Percentiles rank a stretch among this genome's conserved stretches.
Conservation (phyloP, 2,888 invertebrate genomes). For the Eupithecia subumbrata region DNA sequence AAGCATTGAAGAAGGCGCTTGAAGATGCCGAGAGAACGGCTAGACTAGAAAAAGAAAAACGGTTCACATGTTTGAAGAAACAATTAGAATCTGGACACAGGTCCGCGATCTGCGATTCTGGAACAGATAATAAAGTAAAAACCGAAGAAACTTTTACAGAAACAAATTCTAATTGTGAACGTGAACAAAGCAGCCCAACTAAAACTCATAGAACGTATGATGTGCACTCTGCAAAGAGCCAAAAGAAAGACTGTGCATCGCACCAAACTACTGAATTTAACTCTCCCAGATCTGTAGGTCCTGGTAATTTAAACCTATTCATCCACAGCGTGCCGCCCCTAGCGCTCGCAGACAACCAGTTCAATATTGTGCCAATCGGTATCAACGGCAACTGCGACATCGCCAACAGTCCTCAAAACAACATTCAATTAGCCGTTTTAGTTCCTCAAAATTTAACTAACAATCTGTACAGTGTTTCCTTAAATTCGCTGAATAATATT, state of each 20-base stretch:
- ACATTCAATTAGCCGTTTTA: constrained; percentile 85
- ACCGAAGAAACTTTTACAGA: constrained; percentile 55
- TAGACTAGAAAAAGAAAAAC: constrained; percentile 86
- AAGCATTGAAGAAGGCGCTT: constrained; percentile 90
- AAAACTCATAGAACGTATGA: constrained; percentile 77
- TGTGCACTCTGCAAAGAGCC: constrained; percentile 71
- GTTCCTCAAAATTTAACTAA: constrained; percentile 80
- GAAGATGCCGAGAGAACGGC: constrained; percentile 91
- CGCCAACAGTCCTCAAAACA: constrained; percentile 72
- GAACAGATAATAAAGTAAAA: constrained; percentile 55
- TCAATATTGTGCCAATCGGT: constrained; percentile 77
- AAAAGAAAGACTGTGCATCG: constrained; percentile 70
- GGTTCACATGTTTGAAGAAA: constrained; percentile 68
- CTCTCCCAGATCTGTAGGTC: constrained; percentile 72
- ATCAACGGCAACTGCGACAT: constrained; percentile 71
- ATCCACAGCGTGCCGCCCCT: constrained; percentile 77
- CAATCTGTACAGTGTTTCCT: constrained; percentile 74
- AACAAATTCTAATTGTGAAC: constrained; percentile 52
- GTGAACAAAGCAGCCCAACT: constrained; percentile 64
- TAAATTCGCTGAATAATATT: constrained; percentile 69
- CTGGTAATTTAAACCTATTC: constrained; percentile 74
- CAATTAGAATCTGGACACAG: constrained; percentile 43
- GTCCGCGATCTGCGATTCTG: constrained; percentile 33
- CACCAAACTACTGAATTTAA: constrained; percentile 75
- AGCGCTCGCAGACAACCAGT: constrained; percentile 72